Conservation (phyloP, 2,888 invertebrate species). For the Gibbula magus region DNA sequence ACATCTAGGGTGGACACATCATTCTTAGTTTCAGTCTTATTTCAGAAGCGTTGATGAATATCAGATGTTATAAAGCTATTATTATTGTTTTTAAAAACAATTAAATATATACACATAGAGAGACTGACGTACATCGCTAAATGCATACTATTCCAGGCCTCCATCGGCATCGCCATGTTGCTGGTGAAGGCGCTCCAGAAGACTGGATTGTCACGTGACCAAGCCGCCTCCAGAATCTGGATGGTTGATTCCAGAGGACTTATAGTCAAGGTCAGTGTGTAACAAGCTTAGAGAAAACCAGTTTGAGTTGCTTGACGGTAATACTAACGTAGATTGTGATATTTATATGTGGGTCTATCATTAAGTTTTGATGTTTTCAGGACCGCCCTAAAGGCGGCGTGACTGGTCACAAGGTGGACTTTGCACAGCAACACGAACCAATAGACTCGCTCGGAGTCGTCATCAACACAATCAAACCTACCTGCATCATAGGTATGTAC, state of each 20-base stretch:
- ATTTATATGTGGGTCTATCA: neutral
- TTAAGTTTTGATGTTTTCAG: conserved; percentile 48
- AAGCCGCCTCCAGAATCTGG: conserved; percentile 90
- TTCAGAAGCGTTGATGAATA: too few species aligned
- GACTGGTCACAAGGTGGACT: conserved; percentile 82
- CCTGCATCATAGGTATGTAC: conserved; percentile 89
- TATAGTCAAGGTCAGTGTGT: conserved; percentile 80
- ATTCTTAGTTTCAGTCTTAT: too few species aligned
- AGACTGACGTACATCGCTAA: neutral
- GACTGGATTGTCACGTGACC: conserved; percentile 82
- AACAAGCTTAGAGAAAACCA: neutral
- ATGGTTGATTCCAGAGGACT: conserved; percentile 97
- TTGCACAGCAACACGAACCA: conserved; percentile 84
- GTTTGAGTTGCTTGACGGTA: neutral
- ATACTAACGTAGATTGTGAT: neutral
- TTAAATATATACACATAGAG: neutral
- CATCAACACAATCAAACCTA: conserved; percentile 87
- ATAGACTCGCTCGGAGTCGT: conserved; percentile 88
- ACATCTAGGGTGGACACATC: too few species aligned
- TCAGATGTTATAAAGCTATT: too few species aligned
- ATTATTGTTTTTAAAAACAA: too few species aligned
- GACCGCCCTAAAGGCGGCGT: conserved; percentile 85
- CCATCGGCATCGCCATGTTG: conserved; percentile 93
- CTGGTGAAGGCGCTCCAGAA: conserved; percentile 92
- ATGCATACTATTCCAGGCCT: conserved; percentile 80